Base-by-base conservation (phyloP, 2,888 invertebrate species). In the Morpho deidamia region DNA sequence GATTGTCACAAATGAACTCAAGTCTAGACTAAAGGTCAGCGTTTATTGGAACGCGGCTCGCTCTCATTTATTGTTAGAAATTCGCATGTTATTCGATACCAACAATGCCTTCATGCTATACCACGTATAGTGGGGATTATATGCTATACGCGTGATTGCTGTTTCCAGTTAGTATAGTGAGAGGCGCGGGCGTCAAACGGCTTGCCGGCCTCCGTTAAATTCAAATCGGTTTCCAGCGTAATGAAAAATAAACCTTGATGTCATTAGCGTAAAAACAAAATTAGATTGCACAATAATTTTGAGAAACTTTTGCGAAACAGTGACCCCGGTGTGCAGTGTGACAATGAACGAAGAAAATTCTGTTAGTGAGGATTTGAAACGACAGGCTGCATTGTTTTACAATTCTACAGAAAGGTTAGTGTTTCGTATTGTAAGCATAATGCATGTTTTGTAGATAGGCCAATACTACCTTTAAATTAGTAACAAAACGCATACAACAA, bases 351-450 rank as follows among this genome's bases (percentile, higher is more conserved):
- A 84, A 72, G 87, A 87, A 56, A 86, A 81, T 63, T 65, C 82
- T 1, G 81, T 88, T 11, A 71, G 78, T 50, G 83, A 85, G 44
- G 88, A 89, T 57, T 65, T 89, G 69, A 89, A 89, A 67, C 71
- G 88, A 58, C 87, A 89, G 61, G 88, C 88, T 3, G 88, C 88
- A 45, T 77, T 86, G 81, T 88, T 86, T 68, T 89, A 89, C 69
- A 87, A 89, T 67, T 78, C 88, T 8, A 87, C 87, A 23, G 76
- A 83, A 68, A 86, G 88, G 88, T 88, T 71, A 63, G 81, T 58
- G 42, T 35, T 43, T 32, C 34, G 23, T 42, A 0, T 34, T 23
- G 23, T 23, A 23, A 23, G 23, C 23, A 1, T 1, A 23, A 23
- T 23, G 23, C 23, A 23, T 23, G 23, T 23, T 23, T 23, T 23